Percentiles rank a stretch among this genome's conserved stretches.
Conservation (phyloP, 1,140 invertebrate species). For the Hormaphis cornu region DNA sequence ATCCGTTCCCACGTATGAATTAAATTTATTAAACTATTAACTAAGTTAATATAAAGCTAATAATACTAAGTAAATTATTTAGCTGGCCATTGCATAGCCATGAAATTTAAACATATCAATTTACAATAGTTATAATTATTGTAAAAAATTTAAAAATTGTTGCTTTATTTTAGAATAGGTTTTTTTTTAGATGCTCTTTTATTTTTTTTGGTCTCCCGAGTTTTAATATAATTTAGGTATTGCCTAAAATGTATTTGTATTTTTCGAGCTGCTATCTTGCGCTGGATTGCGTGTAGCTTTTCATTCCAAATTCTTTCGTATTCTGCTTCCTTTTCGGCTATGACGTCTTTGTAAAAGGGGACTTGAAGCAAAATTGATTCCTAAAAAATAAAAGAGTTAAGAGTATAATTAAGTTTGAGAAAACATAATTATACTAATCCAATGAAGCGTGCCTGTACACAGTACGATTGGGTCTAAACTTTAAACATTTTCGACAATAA, state of each 20-base stretch:
- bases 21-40: too few species aligned
- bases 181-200: conserved; percentile 15
- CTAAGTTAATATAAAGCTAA: too few species aligned
- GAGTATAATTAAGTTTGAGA: too few species aligned
- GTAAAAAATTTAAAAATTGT: not conserved
- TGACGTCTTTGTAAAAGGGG: not conserved
- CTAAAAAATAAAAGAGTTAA: not conserved
- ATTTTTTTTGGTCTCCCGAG: not conserved
- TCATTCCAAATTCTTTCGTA: not conserved
- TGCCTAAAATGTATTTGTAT: conserved; percentile 6
- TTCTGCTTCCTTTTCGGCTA: not conserved
- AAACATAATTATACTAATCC: too few species aligned
- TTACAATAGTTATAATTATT: not conserved
- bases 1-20: too few species aligned
- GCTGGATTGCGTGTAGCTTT: conserved; percentile 8
- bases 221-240: conserved; percentile 14
- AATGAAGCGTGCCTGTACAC: too few species aligned
- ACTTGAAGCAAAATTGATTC: not conserved
- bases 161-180: not conserved
- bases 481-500: not conserved
- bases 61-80: too few species aligned
- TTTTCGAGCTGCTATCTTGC: conserved; percentile 20
- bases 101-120: too few species aligned
- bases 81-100: too few species aligned
- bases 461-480: not conserved